Percentiles rank a stretch among this genome's conserved stretches.
Conservation (phyloP, 1,140 invertebrate genomes). For the Ericerus pela region DNA sequence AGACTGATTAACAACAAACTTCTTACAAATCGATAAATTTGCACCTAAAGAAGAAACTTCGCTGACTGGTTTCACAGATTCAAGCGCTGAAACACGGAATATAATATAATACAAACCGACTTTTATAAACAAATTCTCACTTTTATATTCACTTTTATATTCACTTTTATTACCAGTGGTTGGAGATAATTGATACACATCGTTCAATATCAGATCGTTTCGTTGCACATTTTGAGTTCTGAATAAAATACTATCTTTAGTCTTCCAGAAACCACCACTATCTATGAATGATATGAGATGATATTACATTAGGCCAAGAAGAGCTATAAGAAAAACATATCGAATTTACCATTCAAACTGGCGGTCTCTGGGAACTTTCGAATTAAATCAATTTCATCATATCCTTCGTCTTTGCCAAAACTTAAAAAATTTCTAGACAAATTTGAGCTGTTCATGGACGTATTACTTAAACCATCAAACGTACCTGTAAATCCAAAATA, state of each 20-base stretch:
- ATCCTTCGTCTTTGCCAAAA: neutral
- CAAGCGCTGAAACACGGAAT: conserved; percentile 32
- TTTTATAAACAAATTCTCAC: conserved; percentile 3
- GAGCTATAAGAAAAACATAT: too few relatives aligned
- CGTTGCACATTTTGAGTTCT: conserved; percentile 27
- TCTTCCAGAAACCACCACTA: neutral
- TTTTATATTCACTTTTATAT: neutral
- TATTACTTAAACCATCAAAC: neutral
- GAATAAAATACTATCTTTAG: neutral
- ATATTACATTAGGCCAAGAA: neutral
- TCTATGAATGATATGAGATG: neutral
- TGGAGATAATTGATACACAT: conserved; percentile 39
- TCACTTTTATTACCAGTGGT: conserved; percentile 33
- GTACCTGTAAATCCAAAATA: neutral
- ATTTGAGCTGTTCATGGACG: neutral
- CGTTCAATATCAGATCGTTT: conserved; percentile 35
- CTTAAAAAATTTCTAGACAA: neutral
- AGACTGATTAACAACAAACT: conserved; percentile 41
- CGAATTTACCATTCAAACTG: neutral
- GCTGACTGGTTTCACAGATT: conserved; percentile 34
- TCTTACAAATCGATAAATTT: conserved; percentile 40
- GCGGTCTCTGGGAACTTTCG: neutral
- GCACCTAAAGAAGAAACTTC: conserved; percentile 30
- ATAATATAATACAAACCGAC: conserved; percentile 24
- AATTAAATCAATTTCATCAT: neutral